Evolutionary conservation across 2,888 invertebrate species (phyloP).

Genomic region (Spicauda simplicius): DNA sequence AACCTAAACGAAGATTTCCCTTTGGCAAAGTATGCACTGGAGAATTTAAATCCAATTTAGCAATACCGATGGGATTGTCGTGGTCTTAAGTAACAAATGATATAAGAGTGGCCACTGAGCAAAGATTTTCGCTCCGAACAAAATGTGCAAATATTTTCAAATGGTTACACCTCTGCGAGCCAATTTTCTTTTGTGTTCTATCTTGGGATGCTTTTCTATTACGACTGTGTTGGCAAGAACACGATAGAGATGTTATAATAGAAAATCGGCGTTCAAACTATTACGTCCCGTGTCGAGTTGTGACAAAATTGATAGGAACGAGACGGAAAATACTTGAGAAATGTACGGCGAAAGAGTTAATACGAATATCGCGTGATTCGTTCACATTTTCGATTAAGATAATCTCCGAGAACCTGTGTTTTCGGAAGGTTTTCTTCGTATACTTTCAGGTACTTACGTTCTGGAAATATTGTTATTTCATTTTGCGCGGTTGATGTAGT

Average conservation of each 20-base stretch:
- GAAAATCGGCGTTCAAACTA: conserved; percentile 5
- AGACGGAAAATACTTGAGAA: neutral
- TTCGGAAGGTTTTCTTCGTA: neutral
- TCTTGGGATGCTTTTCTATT: conserved; percentile 17
- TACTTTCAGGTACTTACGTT: conserved; percentile 10
- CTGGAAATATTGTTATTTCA: conserved; percentile 4
- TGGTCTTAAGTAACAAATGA: neutral
- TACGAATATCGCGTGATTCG: conserved; percentile 18
- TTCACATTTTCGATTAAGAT: conserved; percentile 22
- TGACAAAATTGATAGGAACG: conserved; percentile 1
- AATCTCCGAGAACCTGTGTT: conserved; percentile 13
- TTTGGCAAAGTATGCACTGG: too few species aligned
- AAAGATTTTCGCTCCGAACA: conserved; percentile 17
- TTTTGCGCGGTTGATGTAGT: neutral
- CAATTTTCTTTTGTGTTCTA: conserved; percentile 24
- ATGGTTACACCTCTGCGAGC: conserved; percentile 10
- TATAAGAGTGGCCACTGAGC: conserved; percentile 4
- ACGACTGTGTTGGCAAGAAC: conserved; percentile 5
- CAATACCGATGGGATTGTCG: neutral
- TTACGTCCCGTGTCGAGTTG: conserved; percentile 5
- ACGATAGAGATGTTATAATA: conserved; percentile 15
- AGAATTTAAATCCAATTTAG: too few species aligned
- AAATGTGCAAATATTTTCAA: conserved; percentile 27
- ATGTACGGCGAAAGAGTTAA: neutral
- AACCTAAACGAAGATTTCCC: too few species aligned